Base-by-base conservation (phyloP, 2,888 invertebrate species). In the Crepidodera aurea region DNA sequence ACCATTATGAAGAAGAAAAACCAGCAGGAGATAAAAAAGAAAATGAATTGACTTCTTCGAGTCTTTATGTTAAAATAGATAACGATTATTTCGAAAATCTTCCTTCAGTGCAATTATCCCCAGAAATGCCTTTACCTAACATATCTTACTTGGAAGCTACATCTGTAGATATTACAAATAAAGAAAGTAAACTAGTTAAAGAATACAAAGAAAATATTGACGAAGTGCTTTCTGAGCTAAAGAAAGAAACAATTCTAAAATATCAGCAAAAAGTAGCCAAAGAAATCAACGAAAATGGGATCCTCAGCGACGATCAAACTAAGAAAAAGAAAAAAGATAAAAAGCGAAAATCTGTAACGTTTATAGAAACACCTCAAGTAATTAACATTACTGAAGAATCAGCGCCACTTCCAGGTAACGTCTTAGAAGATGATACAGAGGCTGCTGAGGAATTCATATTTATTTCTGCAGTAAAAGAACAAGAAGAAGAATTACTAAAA, bases 331-430 rank as follows among this genome's bases (percentile, higher is more conserved):
- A 67, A 15, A 71, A 69, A 50, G 67, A 65, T 8, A 77, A 73
- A 60, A 77, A 77, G 63, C 66, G 69, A 15, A 78, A 78, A 69
- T 75, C 77, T 13, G 78, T 78, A n/a, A 76, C 78, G 1, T 78
- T 78, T 59, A 77, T 78, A 65, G 78, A 78, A 72, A 71, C 66
- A 16, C 77, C 77, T 15, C 73, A 76, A 27, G 74, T 78, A 29
- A 78, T 78, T 46, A 55, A 64, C 34, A 61, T 67, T 18, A 60
- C 64, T 40, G 68, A 72, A 54, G 53, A 60, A 25, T 22, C 53
- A 16, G 42, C 64, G 16, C 39, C 61, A 6, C 46, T 64, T 1
- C 19, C 18, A n/a, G n/a, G n/a, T 12, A 50, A 69, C 18, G 48
- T 64, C 44, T 51, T 64, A 4, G 64, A 69, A 18, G 73, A 72